Percentiles rank a stretch among this genome's conserved stretches.
These are phyloP conservation scores for Drosophila truncata DNA, from an alignment of 1,140 invertebrate genomes.

Conservation along the genomic window DNA sequence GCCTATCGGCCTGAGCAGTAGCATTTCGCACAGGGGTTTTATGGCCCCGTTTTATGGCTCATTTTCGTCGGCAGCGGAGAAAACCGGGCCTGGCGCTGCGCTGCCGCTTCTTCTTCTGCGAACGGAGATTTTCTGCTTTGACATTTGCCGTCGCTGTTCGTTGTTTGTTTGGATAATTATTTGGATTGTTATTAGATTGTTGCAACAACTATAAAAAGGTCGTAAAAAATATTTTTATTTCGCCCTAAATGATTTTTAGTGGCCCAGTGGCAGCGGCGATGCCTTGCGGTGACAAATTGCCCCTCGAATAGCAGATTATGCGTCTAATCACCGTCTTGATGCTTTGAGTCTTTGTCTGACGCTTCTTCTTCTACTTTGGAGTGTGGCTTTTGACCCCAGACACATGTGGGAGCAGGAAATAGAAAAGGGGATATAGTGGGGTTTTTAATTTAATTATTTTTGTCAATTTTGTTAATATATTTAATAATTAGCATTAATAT, in stretches of 20 bases:
- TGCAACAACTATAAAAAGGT: slow-evolving; percentile 84
- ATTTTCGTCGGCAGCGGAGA: slow-evolving; percentile 64
- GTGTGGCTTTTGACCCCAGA: slow-evolving; percentile 14
- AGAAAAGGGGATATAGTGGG: neutral
- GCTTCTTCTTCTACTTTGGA: neutral
- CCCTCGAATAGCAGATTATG: slow-evolving; percentile 63
- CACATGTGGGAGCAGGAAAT: neutral
- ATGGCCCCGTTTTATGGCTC: slow-evolving; percentile 77
- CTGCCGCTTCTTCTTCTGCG: slow-evolving; percentile 29
- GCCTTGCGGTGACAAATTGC: slow-evolving; percentile 78
- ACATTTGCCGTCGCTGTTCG: slow-evolving; percentile 70
- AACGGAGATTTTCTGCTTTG: slow-evolving; percentile 39
- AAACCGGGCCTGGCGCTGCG: slow-evolving; percentile 36
- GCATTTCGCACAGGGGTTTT: slow-evolving; percentile 78
- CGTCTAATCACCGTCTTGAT: slow-evolving; percentile 70
- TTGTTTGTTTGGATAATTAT: slow-evolving; percentile 85
- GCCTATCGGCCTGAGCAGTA: slow-evolving; percentile 65
- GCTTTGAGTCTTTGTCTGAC: slow-evolving; percentile 21
- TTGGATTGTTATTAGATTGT: slow-evolving; percentile 85
- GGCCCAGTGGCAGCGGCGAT: slow-evolving; percentile 59
- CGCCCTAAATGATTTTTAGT: slow-evolving; percentile 84
- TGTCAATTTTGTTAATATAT: neutral
- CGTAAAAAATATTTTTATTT: slow-evolving; percentile 85
- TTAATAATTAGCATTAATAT: neutral
- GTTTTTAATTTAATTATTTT: neutral